Conservation (phyloP, 2,113 vertebrate genomes). For the Acinonyx jubatus region DNA sequence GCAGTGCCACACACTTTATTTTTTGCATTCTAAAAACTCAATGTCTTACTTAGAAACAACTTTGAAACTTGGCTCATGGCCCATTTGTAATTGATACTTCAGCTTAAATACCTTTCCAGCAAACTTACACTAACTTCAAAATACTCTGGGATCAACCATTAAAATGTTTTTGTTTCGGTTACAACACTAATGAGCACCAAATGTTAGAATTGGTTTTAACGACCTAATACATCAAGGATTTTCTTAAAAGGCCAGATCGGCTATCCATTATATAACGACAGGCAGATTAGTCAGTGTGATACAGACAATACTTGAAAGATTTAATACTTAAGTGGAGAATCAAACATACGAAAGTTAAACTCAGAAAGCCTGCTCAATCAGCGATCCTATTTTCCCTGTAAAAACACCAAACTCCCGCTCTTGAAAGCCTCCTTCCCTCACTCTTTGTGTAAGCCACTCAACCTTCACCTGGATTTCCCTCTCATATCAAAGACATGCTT, state of each 20-base stretch:
- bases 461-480: neutral
- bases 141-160: conserved; percentile 84
- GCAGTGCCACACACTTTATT: neutral
- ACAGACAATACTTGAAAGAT: conserved; percentile 62
- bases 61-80: conserved; percentile 81
- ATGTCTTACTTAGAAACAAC: conserved; percentile 79
- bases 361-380: conserved; percentile 75
- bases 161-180: conserved; percentile 88
- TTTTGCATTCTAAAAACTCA: conserved; percentile 74
- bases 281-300: conserved; percentile 67
- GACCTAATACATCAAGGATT: conserved; percentile 81
- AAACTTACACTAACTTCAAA: conserved; percentile 87
- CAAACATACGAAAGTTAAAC: conserved; percentile 73
- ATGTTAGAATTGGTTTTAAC: conserved; percentile 84
- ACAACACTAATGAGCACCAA: conserved; percentile 87
- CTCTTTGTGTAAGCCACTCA: neutral
- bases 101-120: conserved; percentile 84
- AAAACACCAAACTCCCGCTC: conserved; percentile 52
- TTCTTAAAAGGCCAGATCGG: conserved; percentile 79
- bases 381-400: conserved; percentile 52
- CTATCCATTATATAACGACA: conserved; percentile 76
- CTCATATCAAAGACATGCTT: neutral
- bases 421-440: conserved; percentile 17
- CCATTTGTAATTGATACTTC: conserved; percentile 84
- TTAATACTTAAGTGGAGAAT: conserved; percentile 67